Evolutionary conservation across 2,797 vertebrate species (phyloP).

Genomic region (Orientallactaga sibirica): DNA sequence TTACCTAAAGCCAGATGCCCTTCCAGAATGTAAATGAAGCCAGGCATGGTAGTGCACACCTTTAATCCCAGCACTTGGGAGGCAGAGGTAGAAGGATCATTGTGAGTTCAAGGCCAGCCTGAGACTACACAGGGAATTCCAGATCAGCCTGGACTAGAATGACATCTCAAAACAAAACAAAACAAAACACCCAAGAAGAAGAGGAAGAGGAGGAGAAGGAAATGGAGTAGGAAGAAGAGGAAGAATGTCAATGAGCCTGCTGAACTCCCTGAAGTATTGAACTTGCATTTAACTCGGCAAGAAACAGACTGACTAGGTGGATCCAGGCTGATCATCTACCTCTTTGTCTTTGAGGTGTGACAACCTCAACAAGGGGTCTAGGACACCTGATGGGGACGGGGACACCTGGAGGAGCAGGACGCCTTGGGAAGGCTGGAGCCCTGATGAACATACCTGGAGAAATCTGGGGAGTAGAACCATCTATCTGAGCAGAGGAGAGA

Average conservation of each 20-base stretch:
- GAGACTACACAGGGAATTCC: no score
- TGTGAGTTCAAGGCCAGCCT: no score
- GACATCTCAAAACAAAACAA: no score
- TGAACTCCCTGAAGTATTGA: no score
- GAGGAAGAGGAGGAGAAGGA: no score
- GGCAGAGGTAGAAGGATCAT: no score
- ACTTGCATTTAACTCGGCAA: not conserved
- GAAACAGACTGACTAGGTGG: not conserved
- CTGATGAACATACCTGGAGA: not conserved
- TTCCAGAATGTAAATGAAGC: rapidly evolving
- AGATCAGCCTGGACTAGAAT: no score
- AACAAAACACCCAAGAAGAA: no score
- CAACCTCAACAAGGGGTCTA: not conserved
- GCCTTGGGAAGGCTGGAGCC: not conserved
- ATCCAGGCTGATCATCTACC: not conserved
- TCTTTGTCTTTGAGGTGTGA: not conserved
- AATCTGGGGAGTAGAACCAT: not conserved
- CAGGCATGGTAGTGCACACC: no score
- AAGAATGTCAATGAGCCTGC: not conserved
- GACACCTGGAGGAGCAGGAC: not conserved
- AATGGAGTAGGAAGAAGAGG: no score
- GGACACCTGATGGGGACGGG: not conserved
- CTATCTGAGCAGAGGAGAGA: not conserved
- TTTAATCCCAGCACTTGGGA: no score
- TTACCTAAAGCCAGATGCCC: not conserved